Evolutionary conservation across 2,797 vertebrate species (phyloP).

Genomic region (Etheostoma nigrum): DNA sequence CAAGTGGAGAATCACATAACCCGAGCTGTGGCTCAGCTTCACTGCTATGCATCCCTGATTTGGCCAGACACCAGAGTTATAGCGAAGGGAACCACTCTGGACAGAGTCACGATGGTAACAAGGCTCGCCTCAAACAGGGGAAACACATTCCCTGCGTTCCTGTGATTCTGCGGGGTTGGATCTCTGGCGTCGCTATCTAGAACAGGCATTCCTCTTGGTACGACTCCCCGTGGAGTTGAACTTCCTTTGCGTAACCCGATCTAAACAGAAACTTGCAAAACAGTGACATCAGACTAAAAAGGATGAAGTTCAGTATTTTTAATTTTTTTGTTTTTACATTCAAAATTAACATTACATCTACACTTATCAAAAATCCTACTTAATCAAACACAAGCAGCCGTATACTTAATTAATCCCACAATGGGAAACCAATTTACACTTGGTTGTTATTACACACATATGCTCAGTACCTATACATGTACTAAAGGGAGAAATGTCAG

Average conservation of each 20-base stretch:
- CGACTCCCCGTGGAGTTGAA: slow-evolving; percentile 48
- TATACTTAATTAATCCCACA: too few relatives aligned
- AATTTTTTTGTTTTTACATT: background rate
- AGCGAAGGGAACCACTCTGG: slow-evolving; percentile 37
- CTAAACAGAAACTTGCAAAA: slow-evolving; percentile 26
- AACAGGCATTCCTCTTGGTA: slow-evolving; percentile 52
- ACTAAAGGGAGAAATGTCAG: too few relatives aligned
- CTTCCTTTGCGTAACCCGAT: slow-evolving; percentile 50
- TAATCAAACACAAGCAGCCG: background rate
- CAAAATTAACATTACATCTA: background rate
- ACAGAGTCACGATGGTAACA: slow-evolving; percentile 31
- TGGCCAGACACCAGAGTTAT: slow-evolving; percentile 40
- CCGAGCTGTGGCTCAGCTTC: slow-evolving; percentile 27
- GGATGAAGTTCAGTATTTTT: background rate
- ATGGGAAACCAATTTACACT: too few relatives aligned
- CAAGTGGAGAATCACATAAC: slow-evolving; percentile 35
- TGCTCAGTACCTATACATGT: too few relatives aligned
- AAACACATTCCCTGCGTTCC: slow-evolving; percentile 65
- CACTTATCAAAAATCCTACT: background rate
- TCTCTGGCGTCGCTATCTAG: slow-evolving; percentile 50
- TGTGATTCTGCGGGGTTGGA: slow-evolving; percentile 32
- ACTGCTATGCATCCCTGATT: slow-evolving; percentile 43
- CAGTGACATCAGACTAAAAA: background rate
- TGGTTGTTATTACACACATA: too few relatives aligned
- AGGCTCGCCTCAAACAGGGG: slow-evolving; percentile 39